A percentile compares a stretch with the other conserved stretches of the same genome.
These are phyloP conservation scores for Mycteria americana DNA, from an alignment of 2,797 vertebrate genomes.

Conservation along the genomic window DNA sequence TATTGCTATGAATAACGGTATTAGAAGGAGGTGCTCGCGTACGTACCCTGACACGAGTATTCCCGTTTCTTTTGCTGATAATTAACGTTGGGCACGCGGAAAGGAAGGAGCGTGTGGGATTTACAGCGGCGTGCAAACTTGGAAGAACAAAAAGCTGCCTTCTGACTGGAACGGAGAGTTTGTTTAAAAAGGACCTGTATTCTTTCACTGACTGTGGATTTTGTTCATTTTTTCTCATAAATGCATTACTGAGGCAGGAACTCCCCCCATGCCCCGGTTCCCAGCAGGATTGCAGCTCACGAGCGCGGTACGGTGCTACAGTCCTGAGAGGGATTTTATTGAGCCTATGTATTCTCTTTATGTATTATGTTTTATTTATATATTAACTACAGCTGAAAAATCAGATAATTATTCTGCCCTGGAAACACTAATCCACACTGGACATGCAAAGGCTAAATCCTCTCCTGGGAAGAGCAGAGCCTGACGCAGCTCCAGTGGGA, in stretches of 20 bases:
- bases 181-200: not conserved
- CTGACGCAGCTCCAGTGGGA: not conserved
- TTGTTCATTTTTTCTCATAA: not conserved
- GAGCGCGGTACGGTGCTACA: not conserved
- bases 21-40: not conserved
- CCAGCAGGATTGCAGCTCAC: not conserved
- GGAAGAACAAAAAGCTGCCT: not conserved
- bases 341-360: not conserved
- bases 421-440: not conserved
- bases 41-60: not conserved
- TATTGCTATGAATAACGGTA: fast-evolving
- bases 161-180: not conserved
- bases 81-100: not conserved
- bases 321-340: not conserved
- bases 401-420: not conserved
- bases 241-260: not conserved
- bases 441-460: not conserved
- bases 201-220: not conserved
- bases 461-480: not conserved
- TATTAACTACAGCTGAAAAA: not conserved
- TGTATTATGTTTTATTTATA: not conserved
- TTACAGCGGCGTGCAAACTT: not conserved
- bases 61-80: not conserved
- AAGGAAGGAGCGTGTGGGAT: not conserved
- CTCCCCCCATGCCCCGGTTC: not conserved